Base-by-base conservation (phyloP, 2,113 vertebrate species). In the Danionella cerebrum region DNA sequence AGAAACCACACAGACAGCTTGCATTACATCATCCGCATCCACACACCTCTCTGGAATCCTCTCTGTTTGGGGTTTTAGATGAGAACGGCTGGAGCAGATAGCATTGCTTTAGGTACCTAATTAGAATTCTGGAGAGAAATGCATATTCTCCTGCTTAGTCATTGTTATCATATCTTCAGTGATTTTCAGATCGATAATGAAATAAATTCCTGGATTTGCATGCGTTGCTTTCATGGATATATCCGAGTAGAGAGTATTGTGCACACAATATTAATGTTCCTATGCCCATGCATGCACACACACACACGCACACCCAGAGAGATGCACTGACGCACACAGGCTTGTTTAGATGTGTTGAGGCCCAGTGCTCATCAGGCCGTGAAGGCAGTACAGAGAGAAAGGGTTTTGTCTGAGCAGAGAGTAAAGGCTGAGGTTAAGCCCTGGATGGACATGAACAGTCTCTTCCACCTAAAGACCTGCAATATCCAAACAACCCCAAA, bases 1-100 rank as follows among this genome's bases (percentile, higher is more conserved):
- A 64, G 47, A 67, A 53, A 27, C 42, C 70, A 59, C 62, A 50
- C 42, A 53, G 14, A 38, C 45, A 13, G 44, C 22, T 74, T 57
- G 47, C 41, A 54, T 44, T 53, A 57, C 36, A 47, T 60, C 52
- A 55, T 53, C 60, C 16, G 13, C 63, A 63, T 29, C 60, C 41
- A 42, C 47, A 31, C 51, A 16, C n/a, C 39, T 70, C 33, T 13
- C 42, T 9, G 51, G 33, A 47, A 33, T 14, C 2, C n/a, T 35
- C 36, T 64, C 8, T 48, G 18, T 16, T 12, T 45, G 16, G 35
- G 44, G 47, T 35, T 36, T 48, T 48, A 35, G 19, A n/a, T 16
- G 8, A 48, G 16, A 47, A 48, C 9, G 18, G 29, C 29, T 47
- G 42, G 5, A 6, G 5, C 9, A 31, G 57, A 60, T 60, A 19